A percentile compares a stretch with the other conserved stretches of the same genome.
Conservation (phyloP, 2,888 invertebrate species). For the Agrochola circellaris region DNA sequence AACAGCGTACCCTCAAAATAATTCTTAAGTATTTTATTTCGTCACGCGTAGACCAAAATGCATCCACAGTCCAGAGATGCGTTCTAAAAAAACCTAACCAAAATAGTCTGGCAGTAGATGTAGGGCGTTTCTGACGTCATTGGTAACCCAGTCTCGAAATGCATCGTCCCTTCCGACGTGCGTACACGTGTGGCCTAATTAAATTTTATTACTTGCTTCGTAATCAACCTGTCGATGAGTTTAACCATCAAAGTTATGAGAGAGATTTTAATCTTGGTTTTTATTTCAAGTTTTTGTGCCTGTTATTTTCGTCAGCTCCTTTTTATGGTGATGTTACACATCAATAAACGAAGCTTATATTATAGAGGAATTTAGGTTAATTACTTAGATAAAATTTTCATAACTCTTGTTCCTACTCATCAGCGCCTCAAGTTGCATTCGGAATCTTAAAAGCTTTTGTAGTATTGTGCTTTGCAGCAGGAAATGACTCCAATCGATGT, state of each 20-base stretch:
- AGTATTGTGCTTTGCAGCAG: slow-evolving; percentile 10
- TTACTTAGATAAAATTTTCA: slow-evolving; percentile 10
- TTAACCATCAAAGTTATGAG: slow-evolving; percentile 15
- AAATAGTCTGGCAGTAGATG: slow-evolving; percentile 73
- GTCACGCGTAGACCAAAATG: slow-evolving; percentile 49
- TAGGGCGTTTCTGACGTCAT: slow-evolving; percentile 85
- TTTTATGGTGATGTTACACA: slow-evolving; percentile 14
- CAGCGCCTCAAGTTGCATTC: not conserved
- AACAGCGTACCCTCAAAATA: not conserved
- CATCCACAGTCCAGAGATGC: slow-evolving; percentile 58
- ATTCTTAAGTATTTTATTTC: slow-evolving; percentile 44
- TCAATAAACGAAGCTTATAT: not conserved
- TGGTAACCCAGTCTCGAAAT: slow-evolving; percentile 78
- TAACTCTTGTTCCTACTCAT: not conserved
- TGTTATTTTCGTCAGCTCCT: not conserved
- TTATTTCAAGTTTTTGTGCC: not conserved
- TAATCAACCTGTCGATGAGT: slow-evolving; percentile 52
- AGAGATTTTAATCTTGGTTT: slow-evolving; percentile 27
- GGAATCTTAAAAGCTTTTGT: slow-evolving; percentile 13
- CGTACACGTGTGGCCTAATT: slow-evolving; percentile 78
- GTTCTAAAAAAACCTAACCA: slow-evolving; percentile 67
- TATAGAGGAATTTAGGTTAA: not conserved
- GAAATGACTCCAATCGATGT: slow-evolving; percentile 5
- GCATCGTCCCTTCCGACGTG: slow-evolving; percentile 79
- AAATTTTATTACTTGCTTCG: slow-evolving; percentile 67